Evolutionary conservation across 2,113 vertebrate species (phyloP), one percentile per base, ranked within the genome.

Genomic region (Haplochromis vanheusdeni): DNA sequence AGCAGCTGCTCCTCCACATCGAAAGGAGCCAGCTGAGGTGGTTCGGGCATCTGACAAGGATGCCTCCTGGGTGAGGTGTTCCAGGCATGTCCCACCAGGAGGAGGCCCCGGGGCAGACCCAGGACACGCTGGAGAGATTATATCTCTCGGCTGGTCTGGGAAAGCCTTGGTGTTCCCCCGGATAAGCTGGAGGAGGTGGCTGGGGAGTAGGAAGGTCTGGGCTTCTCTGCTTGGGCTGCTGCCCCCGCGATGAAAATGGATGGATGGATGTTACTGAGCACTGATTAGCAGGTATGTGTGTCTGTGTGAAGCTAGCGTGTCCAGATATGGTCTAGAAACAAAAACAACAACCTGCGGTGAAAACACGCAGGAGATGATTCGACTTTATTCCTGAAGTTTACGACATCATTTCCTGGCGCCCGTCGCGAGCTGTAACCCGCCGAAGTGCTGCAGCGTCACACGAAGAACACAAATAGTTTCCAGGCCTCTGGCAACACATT

Each of bases 401-500:
- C 2, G 4, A 19, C 17, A 35, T 62, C 28, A 35, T 62, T 62
- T 62, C 58, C 58, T 12, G 58, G 16, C 9, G 2, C 2, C 9
- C 9, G 1, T 0, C 8, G 1, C 5, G 1, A 35, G 58, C 6
- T 7, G 31, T 35, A 12, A 62, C 58, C 9, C 1, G 4, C 17
- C 11, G 31, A 35, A 35, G 31, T n/a, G 6, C 60, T 65, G 60
- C 31, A 65, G 6, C 4, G 1, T 31, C 12, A 5, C 7, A 47
- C 1, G 65, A 83, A 10, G 6, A 89, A 26, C 58, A 55, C 16
- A n/a, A 51, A 65, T 45, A 62, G 13, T 87, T 85, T 96, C 97
- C 97, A 96, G 89, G 87, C 94, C 95, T 97, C 97, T 98, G 98
- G 98, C 97, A 98, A 99, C 98, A 98, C 97, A 95, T 95, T 96